A percentile compares a stretch with the other conserved stretches of the same genome.
phyloP scores from a whole-genome alignment of 1,140 invertebrate species.

The Anastatus disparis region DNA sequence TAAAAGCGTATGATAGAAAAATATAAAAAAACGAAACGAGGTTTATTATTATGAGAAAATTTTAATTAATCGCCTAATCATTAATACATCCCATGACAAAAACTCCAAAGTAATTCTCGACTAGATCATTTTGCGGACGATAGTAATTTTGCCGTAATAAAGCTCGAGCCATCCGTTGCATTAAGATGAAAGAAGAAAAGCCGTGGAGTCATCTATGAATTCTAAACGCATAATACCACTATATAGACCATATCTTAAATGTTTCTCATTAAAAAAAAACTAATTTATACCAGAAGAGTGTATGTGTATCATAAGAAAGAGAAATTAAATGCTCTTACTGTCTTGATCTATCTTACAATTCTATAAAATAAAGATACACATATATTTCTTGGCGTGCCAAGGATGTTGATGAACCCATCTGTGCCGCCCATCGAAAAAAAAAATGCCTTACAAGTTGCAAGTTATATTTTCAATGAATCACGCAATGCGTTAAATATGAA shows the following conservation, averaged over 20 bases:
- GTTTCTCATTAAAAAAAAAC: not conserved
- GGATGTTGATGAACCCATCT: conserved; percentile 49
- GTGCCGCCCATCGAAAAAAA: conserved; percentile 43
- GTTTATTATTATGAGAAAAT: too few species aligned
- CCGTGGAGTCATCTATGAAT: not conserved
- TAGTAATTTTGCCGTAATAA: not conserved
- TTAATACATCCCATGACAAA: too few species aligned
- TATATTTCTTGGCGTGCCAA: conserved; percentile 27
- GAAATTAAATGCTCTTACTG: conserved; percentile 5
- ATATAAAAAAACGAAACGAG: too few species aligned
- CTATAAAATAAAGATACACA: too few species aligned
- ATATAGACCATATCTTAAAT: too few species aligned
- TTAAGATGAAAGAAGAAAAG: not conserved
- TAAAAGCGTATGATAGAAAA: too few species aligned
- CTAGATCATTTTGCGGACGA: not conserved
- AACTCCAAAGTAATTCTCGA: too few species aligned
- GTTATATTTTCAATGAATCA: conserved; percentile 42
- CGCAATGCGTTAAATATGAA: conserved; percentile 57
- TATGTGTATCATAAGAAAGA: not conserved
- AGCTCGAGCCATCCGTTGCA: too few species aligned
- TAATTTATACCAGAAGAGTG: not conserved
- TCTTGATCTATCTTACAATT: not conserved
- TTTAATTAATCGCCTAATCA: too few species aligned
- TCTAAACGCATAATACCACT: not conserved
- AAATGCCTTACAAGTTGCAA: too few species aligned